phyloP scores from a whole-genome alignment of 2,797 vertebrate species.

The Monodelphis domestica region DNA sequence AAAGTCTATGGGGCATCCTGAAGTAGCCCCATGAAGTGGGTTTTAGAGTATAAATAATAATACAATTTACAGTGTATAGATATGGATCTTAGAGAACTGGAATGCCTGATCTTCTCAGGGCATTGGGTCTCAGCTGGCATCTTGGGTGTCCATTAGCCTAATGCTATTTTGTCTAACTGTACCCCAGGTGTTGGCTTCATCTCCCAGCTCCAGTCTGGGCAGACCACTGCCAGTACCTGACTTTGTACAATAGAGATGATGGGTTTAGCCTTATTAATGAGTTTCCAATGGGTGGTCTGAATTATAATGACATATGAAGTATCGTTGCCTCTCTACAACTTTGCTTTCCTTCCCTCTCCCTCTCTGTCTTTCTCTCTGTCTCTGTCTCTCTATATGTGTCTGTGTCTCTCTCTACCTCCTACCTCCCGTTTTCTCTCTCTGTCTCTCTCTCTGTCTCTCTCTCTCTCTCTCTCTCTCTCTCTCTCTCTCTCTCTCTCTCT shows the following conservation, averaged over 20 bases:
- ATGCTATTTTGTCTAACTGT: neutral
- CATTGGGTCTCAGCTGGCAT: neutral
- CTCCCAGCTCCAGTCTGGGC: neutral
- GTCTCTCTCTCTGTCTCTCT: fast-evolving
- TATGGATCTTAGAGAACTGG: neutral
- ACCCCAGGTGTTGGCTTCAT: neutral
- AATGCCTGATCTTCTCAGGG: neutral
- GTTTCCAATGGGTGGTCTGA: neutral
- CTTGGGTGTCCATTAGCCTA: neutral
- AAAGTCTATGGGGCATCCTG: neutral
- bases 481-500: too few relatives aligned
- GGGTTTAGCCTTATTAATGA: neutral
- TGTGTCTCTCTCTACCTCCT: too few relatives aligned
- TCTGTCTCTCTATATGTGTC: too few relatives aligned
- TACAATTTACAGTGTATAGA: neutral
- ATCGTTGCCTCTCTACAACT: too few relatives aligned
- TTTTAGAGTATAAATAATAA: neutral
- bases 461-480: too few relatives aligned
- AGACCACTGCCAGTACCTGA: neutral
- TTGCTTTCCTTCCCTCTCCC: neutral
- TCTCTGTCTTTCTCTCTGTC: too few relatives aligned
- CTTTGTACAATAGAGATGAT: neutral
- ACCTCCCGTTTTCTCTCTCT: fast-evolving
- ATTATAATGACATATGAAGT: neutral
- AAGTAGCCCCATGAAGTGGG: neutral